These are phyloP conservation scores for Styela clava DNA, from an alignment of 23 tunicate genomes.

Conservation along the genomic window DNA sequence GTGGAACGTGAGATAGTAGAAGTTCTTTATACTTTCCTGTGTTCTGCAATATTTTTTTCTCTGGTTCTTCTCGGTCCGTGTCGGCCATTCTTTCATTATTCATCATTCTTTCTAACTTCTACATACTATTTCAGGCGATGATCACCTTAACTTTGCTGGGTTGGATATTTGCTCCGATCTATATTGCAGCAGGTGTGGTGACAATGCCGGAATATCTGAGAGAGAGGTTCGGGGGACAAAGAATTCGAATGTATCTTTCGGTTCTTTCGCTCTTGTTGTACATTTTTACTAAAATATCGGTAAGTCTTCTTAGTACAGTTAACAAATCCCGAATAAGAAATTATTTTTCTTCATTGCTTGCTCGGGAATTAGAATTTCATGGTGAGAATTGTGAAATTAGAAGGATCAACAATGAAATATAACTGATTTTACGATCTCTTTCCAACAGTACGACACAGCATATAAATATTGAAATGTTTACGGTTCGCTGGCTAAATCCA, in stretches of 20 bases:
- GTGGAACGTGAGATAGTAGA: constrained; percentile 68
- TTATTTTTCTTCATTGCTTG: too few relatives aligned
- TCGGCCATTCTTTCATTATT: not conserved
- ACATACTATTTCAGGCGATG: constrained; percentile 55
- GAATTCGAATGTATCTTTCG: constrained; percentile 81
- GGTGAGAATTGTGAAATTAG: too few relatives aligned
- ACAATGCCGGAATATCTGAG: constrained; percentile 95
- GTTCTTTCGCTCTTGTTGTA: constrained; percentile 60
- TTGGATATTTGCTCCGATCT: constrained; percentile 87
- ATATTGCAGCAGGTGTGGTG: constrained; percentile 88
- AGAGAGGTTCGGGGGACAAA: constrained; percentile 90
- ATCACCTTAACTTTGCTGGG: constrained; percentile 67
- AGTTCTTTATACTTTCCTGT: not conserved
- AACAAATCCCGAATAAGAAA: not conserved
- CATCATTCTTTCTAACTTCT: not conserved
- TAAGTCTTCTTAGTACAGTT: constrained; percentile 8
- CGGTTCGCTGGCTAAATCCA: too few relatives aligned
- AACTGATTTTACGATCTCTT: too few relatives aligned
- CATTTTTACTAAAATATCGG: constrained; percentile 92
- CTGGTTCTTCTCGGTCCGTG: not conserved
- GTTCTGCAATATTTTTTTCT: not conserved
- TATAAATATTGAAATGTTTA: too few relatives aligned
- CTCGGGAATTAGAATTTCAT: too few relatives aligned
- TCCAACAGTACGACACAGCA: too few relatives aligned
- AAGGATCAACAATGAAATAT: too few relatives aligned